phyloP scores from a whole-genome alignment of 2,797 vertebrate genomes.

The Cynodonichthys magdalenae region DNA sequence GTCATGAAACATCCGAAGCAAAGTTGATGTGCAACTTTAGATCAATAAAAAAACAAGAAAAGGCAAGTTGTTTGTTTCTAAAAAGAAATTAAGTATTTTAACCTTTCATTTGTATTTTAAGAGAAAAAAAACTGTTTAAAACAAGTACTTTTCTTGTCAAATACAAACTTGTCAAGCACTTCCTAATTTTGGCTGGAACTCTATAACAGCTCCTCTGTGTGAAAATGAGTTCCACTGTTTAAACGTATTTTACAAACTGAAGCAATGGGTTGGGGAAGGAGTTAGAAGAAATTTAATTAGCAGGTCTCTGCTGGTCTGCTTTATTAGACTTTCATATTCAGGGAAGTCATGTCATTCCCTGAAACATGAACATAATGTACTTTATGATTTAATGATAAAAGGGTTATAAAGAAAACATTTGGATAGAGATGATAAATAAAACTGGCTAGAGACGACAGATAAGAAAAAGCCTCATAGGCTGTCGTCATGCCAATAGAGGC shows the following conservation, averaged over 20 bases:
- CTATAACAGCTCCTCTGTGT: too few relatives aligned
- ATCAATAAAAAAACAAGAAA: too few relatives aligned
- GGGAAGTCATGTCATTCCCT: background rate
- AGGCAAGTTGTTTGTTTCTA: too few relatives aligned
- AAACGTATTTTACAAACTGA: background rate
- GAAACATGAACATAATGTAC: constrained; percentile 9
- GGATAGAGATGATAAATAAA: constrained; percentile 34
- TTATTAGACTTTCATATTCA: background rate
- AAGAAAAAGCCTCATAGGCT: constrained; percentile 30
- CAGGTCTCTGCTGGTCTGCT: background rate
- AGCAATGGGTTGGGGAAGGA: background rate
- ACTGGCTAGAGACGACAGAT: constrained; percentile 25
- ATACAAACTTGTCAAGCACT: too few relatives aligned
- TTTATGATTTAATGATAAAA: constrained; percentile 40
- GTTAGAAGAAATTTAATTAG: background rate
- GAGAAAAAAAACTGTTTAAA: too few relatives aligned
- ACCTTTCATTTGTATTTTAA: too few relatives aligned
- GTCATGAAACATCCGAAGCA: too few relatives aligned
- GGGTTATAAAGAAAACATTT: constrained; percentile 39
- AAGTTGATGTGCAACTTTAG: too few relatives aligned
- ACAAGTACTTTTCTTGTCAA: too few relatives aligned
- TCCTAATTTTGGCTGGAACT: too few relatives aligned
- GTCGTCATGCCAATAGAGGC: constrained; percentile 35
- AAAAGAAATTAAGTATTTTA: too few relatives aligned
- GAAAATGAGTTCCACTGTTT: too few relatives aligned